phyloP scores from a whole-genome alignment of 2,888 invertebrate species.

The Drosophila prolongata region DNA sequence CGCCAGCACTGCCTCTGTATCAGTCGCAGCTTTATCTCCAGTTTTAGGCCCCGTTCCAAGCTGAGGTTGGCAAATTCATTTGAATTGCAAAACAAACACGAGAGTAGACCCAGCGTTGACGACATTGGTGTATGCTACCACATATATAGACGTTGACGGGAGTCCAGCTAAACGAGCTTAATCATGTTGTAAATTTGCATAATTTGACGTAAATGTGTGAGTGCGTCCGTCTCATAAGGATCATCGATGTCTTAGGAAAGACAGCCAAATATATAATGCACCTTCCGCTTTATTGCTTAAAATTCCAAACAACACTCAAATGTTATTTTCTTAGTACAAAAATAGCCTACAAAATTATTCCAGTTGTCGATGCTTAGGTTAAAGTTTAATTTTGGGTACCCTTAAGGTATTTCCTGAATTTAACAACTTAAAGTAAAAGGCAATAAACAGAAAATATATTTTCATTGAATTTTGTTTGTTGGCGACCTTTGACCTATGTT shows the following conservation, averaged over 20 bases:
- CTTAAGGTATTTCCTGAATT: neutral
- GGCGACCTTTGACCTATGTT: too few relatives aligned
- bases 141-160: slow-evolving; percentile 25
- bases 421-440: too few relatives aligned
- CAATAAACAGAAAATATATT: too few relatives aligned
- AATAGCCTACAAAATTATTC: neutral
- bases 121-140: slow-evolving; percentile 35
- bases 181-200: slow-evolving; percentile 79
- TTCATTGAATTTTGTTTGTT: too few relatives aligned
- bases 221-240: slow-evolving; percentile 1
- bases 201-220: slow-evolving; percentile 65
- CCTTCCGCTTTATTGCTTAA: slow-evolving; percentile 1
- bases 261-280: slow-evolving; percentile 38
- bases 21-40: neutral
- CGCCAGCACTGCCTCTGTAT: neutral
- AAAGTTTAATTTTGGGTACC: slow-evolving; percentile 1
- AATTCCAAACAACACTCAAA: slow-evolving; percentile 24
- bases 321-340: slow-evolving; percentile 6
- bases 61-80: slow-evolving; percentile 74
- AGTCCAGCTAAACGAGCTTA: slow-evolving; percentile 67
- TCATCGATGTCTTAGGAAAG: slow-evolving; percentile 1
- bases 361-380: slow-evolving; percentile 2
- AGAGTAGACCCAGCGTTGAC: slow-evolving; percentile 37
- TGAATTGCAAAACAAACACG: slow-evolving; percentile 78
- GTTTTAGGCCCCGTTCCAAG: slow-evolving; percentile 1